Base-by-base conservation (phyloP, 2,888 invertebrate species). In the Allolobophora icterica region DNA sequence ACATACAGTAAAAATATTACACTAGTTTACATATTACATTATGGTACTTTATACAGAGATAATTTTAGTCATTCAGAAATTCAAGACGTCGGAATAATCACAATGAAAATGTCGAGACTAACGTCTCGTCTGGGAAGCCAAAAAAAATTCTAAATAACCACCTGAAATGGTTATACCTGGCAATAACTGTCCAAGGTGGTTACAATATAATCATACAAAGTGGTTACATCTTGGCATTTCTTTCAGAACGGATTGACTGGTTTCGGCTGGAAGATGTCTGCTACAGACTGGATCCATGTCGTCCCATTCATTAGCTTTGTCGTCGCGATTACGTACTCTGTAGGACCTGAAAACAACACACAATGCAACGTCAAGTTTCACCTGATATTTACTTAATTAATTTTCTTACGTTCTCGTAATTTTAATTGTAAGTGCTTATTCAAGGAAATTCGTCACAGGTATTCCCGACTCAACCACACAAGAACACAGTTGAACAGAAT, bases 261-360 rank as follows among this genome's bases (percentile, higher is more conserved):
- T 89, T 92, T 91, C n/a, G 92, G 91, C 45, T 90, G 84, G 33
- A 93, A 89, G 6, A 92, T 91, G 34, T 93, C 92, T 89, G 94
- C 92, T 17, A 92, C 33, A 45, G 94, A 93, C 34, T 94, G 92
- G 0, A 99, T 96, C 95, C 99, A 98, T 90, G 97, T 97, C 93
- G 97, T 97, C 89, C 99, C 98, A 95, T 98, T 99, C 89, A 98
- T 97, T 84, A 99, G 96, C 95, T 98, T 98, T 0, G 99, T 99
- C 6, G 99, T 98, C 89, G 97, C 97, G 89, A 95, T 93, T 42
- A 95, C 92, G 92, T 95, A 95, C 89, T 99, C 98, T 0, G 98
- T 98, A 94, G 95, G 94, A 90, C 94, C 95, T 95, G 94, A 95
- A 94, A 93, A 91, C 89, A 91, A 91, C 30, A 84, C 15, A 84